Evolutionary conservation across 2,113 vertebrate genomes (phyloP).

Genomic region (Budorcas taxicolor): DNA sequence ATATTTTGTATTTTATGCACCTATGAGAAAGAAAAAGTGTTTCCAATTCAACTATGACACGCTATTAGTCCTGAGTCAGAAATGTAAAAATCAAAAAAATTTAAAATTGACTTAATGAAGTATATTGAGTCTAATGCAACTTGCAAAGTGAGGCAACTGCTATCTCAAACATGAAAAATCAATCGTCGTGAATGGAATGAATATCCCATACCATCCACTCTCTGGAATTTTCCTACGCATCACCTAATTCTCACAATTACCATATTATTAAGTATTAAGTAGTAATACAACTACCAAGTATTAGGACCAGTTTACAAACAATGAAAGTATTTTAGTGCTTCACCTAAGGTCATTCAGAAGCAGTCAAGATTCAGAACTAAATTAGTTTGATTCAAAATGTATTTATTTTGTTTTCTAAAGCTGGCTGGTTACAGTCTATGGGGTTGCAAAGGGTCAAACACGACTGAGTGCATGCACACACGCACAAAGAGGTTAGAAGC

Average conservation of each 20-base stretch:
- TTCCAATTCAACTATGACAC: background rate
- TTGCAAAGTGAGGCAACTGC: background rate
- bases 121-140: background rate
- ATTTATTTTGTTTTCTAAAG: background rate
- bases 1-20: background rate
- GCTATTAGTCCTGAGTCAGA: background rate
- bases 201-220: too few relatives aligned
- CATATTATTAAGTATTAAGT: background rate
- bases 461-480: background rate
- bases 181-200: fast-evolving
- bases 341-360: too few relatives aligned
- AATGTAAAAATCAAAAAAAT: background rate
- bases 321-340: background rate
- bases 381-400: background rate
- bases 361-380: background rate
- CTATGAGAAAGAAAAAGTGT: background rate
- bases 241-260: background rate
- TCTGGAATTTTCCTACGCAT: background rate
- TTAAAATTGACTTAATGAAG: background rate
- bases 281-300: background rate
- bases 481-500: background rate
- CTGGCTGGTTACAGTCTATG: background rate
- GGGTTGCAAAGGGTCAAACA: background rate
- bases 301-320: background rate
- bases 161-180: background rate